Conservation (phyloP, 2,113 vertebrate genomes). For the Clupea harengus region DNA sequence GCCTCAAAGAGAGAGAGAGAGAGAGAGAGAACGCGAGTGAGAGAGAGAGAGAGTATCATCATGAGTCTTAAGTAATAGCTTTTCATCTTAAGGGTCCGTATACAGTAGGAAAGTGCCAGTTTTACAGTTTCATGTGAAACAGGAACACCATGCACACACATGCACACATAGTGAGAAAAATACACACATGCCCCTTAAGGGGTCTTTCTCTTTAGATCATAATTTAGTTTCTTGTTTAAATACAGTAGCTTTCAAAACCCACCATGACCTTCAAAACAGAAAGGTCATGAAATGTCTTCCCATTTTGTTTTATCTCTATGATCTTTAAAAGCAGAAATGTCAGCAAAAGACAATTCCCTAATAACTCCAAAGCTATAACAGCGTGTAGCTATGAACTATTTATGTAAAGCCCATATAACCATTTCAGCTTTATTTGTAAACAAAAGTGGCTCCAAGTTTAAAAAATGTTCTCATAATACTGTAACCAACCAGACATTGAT, state of each 20-base stretch:
- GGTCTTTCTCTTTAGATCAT: background rate
- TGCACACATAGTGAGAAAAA: background rate
- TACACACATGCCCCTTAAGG: background rate
- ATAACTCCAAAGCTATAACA: no score
- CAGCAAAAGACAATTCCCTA: background rate
- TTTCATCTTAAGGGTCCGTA: background rate
- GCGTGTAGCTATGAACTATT: no score
- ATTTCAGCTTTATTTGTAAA: no score
- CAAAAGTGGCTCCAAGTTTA: no score
- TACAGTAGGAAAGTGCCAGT: constrained; percentile 14
- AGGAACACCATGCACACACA: background rate
- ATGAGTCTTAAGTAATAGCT: constrained; percentile 4
- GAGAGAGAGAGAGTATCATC: background rate
- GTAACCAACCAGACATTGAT: no score
- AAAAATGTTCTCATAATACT: no score
- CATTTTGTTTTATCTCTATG: no score
- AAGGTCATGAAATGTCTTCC: no score
- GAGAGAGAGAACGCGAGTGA: background rate
- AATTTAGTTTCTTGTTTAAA: background rate
- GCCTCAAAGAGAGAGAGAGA: background rate
- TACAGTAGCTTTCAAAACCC: background rate
- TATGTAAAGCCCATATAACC: no score
- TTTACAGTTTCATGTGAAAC: background rate
- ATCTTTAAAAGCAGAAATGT: no score
- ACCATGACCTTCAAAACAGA: background rate